Base-by-base conservation (phyloP, 2,888 invertebrate species). In the Tachina grossa region DNA sequence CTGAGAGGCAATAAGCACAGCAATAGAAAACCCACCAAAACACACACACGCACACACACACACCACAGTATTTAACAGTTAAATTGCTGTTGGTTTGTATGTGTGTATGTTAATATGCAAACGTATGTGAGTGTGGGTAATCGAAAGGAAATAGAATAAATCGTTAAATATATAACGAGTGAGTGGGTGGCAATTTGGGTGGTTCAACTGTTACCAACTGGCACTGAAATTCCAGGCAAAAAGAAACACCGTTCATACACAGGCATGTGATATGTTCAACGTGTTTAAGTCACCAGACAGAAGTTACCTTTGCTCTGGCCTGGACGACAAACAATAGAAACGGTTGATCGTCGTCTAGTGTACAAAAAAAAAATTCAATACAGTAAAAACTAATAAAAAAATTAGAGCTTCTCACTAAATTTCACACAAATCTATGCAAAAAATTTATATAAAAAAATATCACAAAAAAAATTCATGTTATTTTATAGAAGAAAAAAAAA, bases 271-370 rank as follows among this genome's bases (percentile, higher is more conserved):
- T 83, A 69, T 85, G 83, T 74, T 87, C 65, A 87, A 87, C 84
- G 83, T 88, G 87, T 86, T 65, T 57, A 69, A 87, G 86, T 88
- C 87, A 89, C 89, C 92, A 93, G 93, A 93, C 92, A 92, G 92
- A 93, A 92, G 92, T 92, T 92, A 92, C 92, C 93, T 92, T 93
- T 93, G 92, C 92, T 92, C 91, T 92, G 92, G 92, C 92, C 92
- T 92, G 92, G 93, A 92, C 92, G 93, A 92, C 90, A 86, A 81
- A 90, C 91, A 90, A 90, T 72, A 83, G 68, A 83, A 76, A 85
- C 85, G 85, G 85, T 80, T 90, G 91, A 90, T 90, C 91, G 92
- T 91, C 91, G 91, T 90, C 90, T 89, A 89, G 90, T 90, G 88
- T 89, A 83, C 53, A 41, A 74, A 75, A 65, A n/a, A n/a, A 72